A percentile compares a stretch with the other conserved stretches of the same genome.
phyloP scores from a whole-genome alignment of 2,113 vertebrate genomes.

The Orcinus orca region DNA sequence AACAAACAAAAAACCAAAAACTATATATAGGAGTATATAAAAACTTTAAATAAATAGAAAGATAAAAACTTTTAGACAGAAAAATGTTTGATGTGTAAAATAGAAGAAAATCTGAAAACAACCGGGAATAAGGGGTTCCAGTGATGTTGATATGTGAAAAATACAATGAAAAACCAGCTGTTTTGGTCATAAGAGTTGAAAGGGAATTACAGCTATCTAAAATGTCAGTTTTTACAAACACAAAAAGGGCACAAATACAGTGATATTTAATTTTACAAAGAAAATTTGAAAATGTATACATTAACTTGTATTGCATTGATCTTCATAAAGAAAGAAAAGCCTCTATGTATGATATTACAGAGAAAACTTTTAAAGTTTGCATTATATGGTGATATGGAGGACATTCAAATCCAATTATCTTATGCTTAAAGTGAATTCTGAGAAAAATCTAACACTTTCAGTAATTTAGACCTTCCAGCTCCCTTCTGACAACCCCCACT shows the following conservation, averaged over 20 bases:
- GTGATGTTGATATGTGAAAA: neutral
- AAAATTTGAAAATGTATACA: neutral
- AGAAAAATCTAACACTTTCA: neutral
- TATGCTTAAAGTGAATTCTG: neutral
- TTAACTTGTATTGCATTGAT: neutral
- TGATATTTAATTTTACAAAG: neutral
- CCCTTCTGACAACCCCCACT: neutral
- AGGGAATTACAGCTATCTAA: neutral
- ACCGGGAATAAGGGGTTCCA: neutral
- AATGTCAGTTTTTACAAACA: neutral
- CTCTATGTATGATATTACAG: neutral
- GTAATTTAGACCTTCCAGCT: neutral
- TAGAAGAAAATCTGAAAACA: neutral
- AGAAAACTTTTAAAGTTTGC: neutral
- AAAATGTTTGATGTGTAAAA: neutral
- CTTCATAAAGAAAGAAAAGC: neutral
- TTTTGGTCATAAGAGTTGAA: conserved; percentile 11
- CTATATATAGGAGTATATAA: neutral
- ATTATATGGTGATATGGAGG: neutral
- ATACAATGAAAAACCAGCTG: neutral
- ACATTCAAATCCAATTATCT: neutral
- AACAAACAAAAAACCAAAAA: too few species aligned
- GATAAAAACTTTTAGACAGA: neutral
- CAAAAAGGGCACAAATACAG: neutral
- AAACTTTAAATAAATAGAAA: neutral